Conservation (phyloP, 1,140 invertebrate species). For the Drosophila bipectinata region DNA sequence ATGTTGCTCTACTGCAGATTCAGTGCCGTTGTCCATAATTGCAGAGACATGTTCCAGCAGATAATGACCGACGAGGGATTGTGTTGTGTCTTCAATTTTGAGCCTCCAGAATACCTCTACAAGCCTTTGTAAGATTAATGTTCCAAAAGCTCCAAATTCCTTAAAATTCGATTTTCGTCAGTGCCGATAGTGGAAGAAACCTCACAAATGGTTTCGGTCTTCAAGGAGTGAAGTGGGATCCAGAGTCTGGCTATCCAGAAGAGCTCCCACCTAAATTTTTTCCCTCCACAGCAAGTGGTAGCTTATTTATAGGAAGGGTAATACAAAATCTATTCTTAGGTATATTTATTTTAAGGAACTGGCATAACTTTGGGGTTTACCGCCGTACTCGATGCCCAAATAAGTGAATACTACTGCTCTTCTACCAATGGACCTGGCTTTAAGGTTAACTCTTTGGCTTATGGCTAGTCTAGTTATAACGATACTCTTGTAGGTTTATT, state of each 20-base stretch:
- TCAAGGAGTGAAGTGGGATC: conserved; percentile 88
- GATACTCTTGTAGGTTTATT: conserved; percentile 70
- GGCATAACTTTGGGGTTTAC: conserved; percentile 89
- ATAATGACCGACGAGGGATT: conserved; percentile 92
- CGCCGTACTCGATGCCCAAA: conserved; percentile 88
- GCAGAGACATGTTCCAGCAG: conserved; percentile 89
- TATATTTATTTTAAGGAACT: conserved; percentile 84
- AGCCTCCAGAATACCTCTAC: conserved; percentile 88
- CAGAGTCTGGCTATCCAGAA: conserved; percentile 88
- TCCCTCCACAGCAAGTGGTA: conserved; percentile 86
- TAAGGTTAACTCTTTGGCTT: conserved; percentile 85
- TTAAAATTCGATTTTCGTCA: not conserved
- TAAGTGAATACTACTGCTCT: conserved; percentile 91
- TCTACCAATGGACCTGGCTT: conserved; percentile 91
- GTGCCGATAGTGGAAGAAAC: conserved; percentile 23
- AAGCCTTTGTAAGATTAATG: conserved; percentile 83
- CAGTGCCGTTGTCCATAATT: conserved; percentile 86
- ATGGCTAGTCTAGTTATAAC: not conserved
- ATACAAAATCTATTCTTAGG: not conserved
- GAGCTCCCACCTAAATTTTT: conserved; percentile 85
- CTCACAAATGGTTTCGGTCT: conserved; percentile 21
- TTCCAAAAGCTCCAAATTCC: no score
- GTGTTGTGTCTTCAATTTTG: conserved; percentile 92
- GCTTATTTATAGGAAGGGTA: not conserved
- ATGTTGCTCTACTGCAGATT: conserved; percentile 88